phyloP scores from a whole-genome alignment of 1,140 invertebrate species.

The Lepidurus apus region DNA sequence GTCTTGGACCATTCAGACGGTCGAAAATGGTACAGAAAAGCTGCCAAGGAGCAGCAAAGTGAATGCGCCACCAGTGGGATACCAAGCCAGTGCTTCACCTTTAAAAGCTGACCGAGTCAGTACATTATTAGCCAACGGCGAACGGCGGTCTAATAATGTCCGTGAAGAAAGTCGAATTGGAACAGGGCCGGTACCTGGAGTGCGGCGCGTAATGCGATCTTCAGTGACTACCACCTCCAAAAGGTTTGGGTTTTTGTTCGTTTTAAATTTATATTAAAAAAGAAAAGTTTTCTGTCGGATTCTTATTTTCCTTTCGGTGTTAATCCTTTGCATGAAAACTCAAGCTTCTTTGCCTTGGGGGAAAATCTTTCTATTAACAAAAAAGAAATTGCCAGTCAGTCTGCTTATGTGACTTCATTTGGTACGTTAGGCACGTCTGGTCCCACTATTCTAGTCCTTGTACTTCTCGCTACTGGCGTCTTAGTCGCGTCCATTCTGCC shows the following conservation, averaged over 20 bases:
- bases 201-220: background rate
- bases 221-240: background rate
- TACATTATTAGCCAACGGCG: background rate
- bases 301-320: too few species aligned
- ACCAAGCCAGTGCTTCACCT: slow-evolving; percentile 13
- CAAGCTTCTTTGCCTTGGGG: too few species aligned
- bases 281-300: background rate
- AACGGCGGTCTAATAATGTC: background rate
- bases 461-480: slow-evolving; percentile 18
- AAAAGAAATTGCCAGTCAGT: too few species aligned
- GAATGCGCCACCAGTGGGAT: background rate
- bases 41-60: background rate
- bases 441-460: slow-evolving; percentile 21
- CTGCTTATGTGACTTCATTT: too few species aligned
- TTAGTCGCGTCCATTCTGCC: slow-evolving; percentile 1
- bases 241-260: background rate
- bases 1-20: background rate
- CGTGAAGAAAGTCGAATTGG: background rate
- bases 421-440: background rate
- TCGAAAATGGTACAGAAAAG: background rate
- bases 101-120: background rate
- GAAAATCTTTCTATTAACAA: too few species aligned
- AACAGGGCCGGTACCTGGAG: background rate
- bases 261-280: background rate
- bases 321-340: too few species aligned